Base-by-base conservation (phyloP, 2,888 invertebrate species). In the Clitarchus hookeri region DNA sequence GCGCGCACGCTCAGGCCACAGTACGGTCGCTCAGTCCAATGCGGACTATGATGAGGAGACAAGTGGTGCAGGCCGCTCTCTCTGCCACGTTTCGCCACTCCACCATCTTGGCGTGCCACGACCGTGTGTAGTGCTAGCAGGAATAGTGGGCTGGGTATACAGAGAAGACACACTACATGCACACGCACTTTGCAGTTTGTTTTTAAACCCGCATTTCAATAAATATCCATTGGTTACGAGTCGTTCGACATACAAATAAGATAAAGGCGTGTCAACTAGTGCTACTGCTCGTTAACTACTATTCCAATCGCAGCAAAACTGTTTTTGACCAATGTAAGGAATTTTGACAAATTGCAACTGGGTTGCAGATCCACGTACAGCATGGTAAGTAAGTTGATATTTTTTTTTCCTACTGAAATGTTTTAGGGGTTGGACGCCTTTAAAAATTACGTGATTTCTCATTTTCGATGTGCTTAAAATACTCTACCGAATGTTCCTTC, bases 1-100 rank as follows among this genome's bases (percentile, higher is more conserved):
- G 36, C 77, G 86, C 87, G 87, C 84, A 86, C 84, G 87, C 87
- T 82, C 87, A 86, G 82, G 83, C n/a, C 36, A 12, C 19, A 44
- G n/a, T n/a, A 9, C 23, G n/a, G 23, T 25, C 9, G 25, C n/a
- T 83, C 79, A 86, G 86, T 86, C 85, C 54, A 54, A 23, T 27
- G 80, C 85, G 85, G 85, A 86, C 85, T 83, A n/a, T 82, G 86
- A 77, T 78, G 82, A 36, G 82, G 82, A 0, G 65, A 65, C 65
- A 65, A 0, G 65, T n/a, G 16, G 12, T 2, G 65, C n/a, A n/a
- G 3, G 36, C 36, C 36, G 36, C 4, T 36, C 36, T 36, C 0
- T 65, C 23, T 19, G n/a, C n/a, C 19, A 65, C 65, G n/a, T 19
- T 16, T 19, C 1, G 65, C 65, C 23, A 19, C n/a, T 65, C 1